Evolutionary conservation across 2,797 vertebrate genomes (phyloP).

Genomic region (Arvicola amphibius): DNA sequence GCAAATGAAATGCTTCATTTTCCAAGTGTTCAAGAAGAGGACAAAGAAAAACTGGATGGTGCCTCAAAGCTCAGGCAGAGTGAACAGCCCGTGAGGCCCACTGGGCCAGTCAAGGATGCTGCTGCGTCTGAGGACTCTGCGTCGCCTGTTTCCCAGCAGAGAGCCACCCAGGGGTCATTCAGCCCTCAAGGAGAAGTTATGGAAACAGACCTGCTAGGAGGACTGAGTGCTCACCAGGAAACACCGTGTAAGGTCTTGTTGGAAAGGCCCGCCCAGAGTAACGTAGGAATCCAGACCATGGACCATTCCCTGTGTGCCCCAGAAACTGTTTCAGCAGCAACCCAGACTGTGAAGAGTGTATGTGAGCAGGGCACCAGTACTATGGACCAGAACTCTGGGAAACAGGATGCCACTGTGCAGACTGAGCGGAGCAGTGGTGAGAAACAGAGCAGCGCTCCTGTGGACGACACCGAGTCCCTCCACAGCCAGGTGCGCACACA

Average conservation of each 20-base stretch:
- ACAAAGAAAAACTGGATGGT: constrained; percentile 77
- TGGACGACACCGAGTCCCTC: constrained; percentile 85
- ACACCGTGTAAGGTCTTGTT: constrained; percentile 63
- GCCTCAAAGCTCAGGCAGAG: constrained; percentile 56
- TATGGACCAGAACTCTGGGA: constrained; percentile 79
- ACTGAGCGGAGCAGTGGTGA: constrained; percentile 78
- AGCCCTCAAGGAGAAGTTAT: constrained; percentile 73
- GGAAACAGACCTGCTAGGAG: constrained; percentile 73
- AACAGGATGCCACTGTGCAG: constrained; percentile 83
- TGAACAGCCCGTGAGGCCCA: constrained; percentile 82
- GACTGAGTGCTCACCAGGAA: constrained; percentile 63
- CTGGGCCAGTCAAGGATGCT: constrained; percentile 70
- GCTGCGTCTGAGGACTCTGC: constrained; percentile 30
- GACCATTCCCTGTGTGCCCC: constrained; percentile 61
- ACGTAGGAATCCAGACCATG: constrained; percentile 85
- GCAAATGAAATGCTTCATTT: constrained; percentile 86
- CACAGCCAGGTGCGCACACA: constrained; percentile 87
- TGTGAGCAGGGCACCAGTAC: constrained; percentile 84
- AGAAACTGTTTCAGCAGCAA: constrained; percentile 83
- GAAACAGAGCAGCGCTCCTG: constrained; percentile 75
- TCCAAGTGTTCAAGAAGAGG: constrained; percentile 82
- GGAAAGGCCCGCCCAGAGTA: constrained; percentile 73
- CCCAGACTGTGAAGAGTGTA: constrained; percentile 84
- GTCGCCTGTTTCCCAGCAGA: constrained; percentile 63
- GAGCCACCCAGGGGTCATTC: constrained; percentile 32